Percentiles rank a stretch among this genome's conserved stretches.
Conservation (phyloP, 2,113 vertebrate species). For the Hippocampus abdominalis region DNA sequence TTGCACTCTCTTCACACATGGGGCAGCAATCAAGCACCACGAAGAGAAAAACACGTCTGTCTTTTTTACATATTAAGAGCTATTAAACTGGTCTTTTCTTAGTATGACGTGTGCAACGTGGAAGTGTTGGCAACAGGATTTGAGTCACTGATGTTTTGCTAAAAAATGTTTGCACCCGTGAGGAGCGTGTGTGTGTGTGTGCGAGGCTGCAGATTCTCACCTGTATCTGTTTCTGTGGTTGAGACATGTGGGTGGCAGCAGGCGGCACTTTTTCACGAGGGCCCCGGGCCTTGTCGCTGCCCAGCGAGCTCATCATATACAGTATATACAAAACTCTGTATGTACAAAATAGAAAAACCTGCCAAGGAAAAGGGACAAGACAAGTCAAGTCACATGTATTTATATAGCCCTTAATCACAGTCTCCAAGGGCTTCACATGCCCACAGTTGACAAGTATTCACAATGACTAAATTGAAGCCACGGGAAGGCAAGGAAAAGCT, state of each 20-base stretch:
- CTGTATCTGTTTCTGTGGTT: constrained; percentile 94
- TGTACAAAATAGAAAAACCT: constrained; percentile 99
- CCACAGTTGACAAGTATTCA: too few species aligned
- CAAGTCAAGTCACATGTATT: too few species aligned
- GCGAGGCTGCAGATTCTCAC: constrained; percentile 57
- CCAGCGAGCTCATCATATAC: constrained; percentile 98
- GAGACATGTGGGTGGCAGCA: constrained; percentile 77
- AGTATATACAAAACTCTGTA: constrained; percentile 99
- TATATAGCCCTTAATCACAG: too few species aligned
- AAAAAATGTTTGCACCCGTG: neutral
- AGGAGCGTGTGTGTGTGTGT: neutral
- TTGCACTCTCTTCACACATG: too few species aligned
- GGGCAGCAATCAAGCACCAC: too few species aligned
- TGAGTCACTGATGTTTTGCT: neutral
- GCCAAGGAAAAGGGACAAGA: constrained; percentile 56
- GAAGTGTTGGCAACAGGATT: constrained; percentile 7
- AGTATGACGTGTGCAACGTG: neutral
- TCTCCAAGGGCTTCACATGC: too few species aligned
- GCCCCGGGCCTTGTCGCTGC: constrained; percentile 87
- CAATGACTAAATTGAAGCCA: too few species aligned
- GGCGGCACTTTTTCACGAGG: constrained; percentile 90
- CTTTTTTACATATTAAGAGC: too few species aligned
- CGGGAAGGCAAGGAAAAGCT: too few species aligned
- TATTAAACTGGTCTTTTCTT: too few species aligned
- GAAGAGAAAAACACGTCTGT: too few species aligned